Percentiles rank a stretch among this genome's conserved stretches.
Evolutionary conservation across 2,113 vertebrate species (phyloP).

Genomic region (Rhinopomastus cyanomelas): DNA sequence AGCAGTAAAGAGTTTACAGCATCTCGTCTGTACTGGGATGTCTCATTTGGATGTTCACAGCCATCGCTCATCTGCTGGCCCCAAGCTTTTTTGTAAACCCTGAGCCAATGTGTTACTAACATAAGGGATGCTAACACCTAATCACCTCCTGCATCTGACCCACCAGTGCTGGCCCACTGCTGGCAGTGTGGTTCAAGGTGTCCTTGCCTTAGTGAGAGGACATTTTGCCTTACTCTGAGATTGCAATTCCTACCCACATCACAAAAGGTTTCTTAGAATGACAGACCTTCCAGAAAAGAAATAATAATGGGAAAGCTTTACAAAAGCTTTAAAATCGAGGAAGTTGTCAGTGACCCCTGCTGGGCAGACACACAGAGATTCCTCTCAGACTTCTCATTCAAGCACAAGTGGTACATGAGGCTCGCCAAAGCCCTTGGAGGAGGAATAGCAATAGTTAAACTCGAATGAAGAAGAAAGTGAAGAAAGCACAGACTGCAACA

Average conservation of each 20-base stretch:
- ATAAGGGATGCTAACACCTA: background rate
- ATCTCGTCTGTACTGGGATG: background rate
- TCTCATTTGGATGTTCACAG: background rate
- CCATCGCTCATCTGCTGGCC: background rate
- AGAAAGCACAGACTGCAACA: background rate
- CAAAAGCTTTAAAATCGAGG: background rate
- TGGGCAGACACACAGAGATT: background rate
- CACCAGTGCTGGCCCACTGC: background rate
- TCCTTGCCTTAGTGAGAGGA: background rate
- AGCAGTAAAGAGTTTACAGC: background rate
- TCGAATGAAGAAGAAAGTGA: background rate
- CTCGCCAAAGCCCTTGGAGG: background rate
- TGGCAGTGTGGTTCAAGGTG: background rate
- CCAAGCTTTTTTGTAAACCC: background rate
- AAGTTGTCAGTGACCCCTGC: background rate
- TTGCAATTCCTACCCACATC: background rate
- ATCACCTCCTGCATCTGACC: background rate
- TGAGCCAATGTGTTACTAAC: accelerated
- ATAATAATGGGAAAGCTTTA: background rate
- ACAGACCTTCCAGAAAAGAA: background rate
- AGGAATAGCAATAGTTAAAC: background rate
- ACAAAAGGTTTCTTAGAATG: background rate
- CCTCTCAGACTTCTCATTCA: background rate
- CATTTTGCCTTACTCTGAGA: background rate
- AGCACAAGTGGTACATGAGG: background rate